phyloP scores from a whole-genome alignment of 2,888 invertebrate species.

The Halocaridina rubra region DNA sequence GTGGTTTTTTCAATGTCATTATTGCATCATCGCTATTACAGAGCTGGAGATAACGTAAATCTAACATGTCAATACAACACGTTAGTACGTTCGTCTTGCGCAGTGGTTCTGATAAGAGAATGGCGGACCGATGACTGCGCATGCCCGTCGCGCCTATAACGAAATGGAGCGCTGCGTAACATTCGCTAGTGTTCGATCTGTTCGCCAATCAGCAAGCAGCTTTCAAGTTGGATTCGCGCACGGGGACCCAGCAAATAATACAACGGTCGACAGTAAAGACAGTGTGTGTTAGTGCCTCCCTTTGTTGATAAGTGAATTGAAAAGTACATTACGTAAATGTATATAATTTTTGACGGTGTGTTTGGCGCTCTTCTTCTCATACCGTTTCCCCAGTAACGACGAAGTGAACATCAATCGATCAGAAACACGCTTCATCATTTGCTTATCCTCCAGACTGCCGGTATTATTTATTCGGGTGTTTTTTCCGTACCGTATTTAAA shows the following conservation, averaged over 20 bases:
- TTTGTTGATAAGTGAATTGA: neutral
- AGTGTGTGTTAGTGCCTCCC: slow-evolving; percentile 40
- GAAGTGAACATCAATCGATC: slow-evolving; percentile 21
- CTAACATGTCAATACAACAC: too few species aligned
- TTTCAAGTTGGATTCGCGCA: slow-evolving; percentile 53
- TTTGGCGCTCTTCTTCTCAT: neutral
- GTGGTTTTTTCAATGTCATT: too few species aligned
- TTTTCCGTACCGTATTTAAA: too few species aligned
- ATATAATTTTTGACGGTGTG: neutral
- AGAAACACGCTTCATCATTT: too few species aligned
- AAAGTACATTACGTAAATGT: too few species aligned
- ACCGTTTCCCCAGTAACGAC: neutral
- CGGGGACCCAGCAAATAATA: slow-evolving; percentile 50
- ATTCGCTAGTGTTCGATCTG: slow-evolving; percentile 61
- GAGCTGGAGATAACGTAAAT: too few species aligned
- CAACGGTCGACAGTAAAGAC: slow-evolving; percentile 32
- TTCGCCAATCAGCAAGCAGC: slow-evolving; percentile 53
- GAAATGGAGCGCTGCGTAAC: slow-evolving; percentile 62
- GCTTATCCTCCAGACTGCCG: too few species aligned
- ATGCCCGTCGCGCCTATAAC: slow-evolving; percentile 63
- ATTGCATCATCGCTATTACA: too few species aligned
- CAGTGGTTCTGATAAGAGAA: neutral
- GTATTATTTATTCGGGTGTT: too few species aligned
- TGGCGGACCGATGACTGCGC: slow-evolving; percentile 53
- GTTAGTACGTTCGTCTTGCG: too few species aligned